Evolutionary conservation across 2,888 invertebrate genomes (phyloP), one percentile per base, ranked within the genome.

Genomic region (Hydraecia micacea): DNA sequence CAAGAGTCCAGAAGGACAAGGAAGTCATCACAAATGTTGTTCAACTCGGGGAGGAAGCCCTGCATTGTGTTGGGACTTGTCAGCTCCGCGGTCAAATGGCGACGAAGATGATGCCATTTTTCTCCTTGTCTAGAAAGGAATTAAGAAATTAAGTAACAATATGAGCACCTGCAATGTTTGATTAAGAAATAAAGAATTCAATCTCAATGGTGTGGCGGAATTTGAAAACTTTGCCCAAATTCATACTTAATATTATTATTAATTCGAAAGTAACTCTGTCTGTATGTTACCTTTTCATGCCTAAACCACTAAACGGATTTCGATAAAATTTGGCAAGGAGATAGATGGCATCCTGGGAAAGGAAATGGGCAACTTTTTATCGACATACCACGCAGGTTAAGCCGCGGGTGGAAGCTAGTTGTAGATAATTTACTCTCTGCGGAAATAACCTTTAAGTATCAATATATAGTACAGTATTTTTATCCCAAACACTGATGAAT

Each of bases 1-100:
- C 97, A 97, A 60, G 96, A 94, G 79, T 97, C 97, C 81, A 99
- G 95, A 36, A 98, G 95, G 42, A 97, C 96, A 71, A 98, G 97
- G 94, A 98, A 98, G 92, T 98, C 98, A 89, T 98, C 98, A 68
- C 98, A 97, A 76, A 98, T 98, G 84, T 96, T 97, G 92, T 98
- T 98, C 78, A 98, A 95, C 88, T 98, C 97, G 0, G 98, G 98
- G 79, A 98, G 95, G 92, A 98, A 98, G 62, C 97, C 97, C 86
- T 98, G 97, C 93, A 98, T 97, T 0, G 98, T 98, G 87, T 97
- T 97, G 0, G 98, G 98, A 86, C 98, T 98, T 58, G 98, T 98
- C 86, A 98, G 96, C 91, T 98, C 98, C 5, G 98, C 97, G 0
- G 98, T 98, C 73, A 99, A 97, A 77, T 98, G 97, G 18, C 97